Evolutionary conservation across 2,113 vertebrate genomes (phyloP).

Genomic region (Onychorhynchus coronatus): DNA sequence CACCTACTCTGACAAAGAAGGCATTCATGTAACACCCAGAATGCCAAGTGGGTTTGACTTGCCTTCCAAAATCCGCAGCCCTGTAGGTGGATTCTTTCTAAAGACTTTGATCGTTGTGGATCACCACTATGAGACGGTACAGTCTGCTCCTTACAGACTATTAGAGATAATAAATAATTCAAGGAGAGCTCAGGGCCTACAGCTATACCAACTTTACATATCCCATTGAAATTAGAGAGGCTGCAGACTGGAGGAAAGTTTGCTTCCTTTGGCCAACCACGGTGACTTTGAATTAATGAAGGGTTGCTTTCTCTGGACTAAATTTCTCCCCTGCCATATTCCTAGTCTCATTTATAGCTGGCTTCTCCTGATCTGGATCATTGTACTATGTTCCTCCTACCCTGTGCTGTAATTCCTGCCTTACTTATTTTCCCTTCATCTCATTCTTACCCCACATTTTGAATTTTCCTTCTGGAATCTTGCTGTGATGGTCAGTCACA

Average conservation of each 20-base stretch:
- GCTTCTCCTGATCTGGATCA: background rate
- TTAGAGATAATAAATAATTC: constrained; percentile 2
- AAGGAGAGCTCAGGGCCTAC: background rate
- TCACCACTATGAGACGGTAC: background rate
- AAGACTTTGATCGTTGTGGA: constrained; percentile 33
- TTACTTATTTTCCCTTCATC: background rate
- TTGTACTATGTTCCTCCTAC: background rate
- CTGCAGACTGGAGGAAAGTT: background rate
- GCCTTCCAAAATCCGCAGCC: background rate
- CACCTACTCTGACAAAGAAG: background rate
- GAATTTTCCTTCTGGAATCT: background rate
- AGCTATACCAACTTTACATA: background rate
- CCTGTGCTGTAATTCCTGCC: background rate
- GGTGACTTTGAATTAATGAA: background rate
- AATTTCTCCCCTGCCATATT: background rate
- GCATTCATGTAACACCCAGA: background rate
- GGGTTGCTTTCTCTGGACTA: background rate
- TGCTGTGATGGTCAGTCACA: background rate
- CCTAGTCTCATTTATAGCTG: background rate
- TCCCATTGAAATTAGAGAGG: background rate
- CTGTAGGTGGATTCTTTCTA: constrained; percentile 36
- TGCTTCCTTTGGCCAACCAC: background rate
- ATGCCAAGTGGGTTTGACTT: background rate
- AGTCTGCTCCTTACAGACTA: background rate
- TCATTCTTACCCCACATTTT: background rate